Evolutionary conservation across 2,797 vertebrate species (phyloP).

Genomic region (Danionella dracula): DNA sequence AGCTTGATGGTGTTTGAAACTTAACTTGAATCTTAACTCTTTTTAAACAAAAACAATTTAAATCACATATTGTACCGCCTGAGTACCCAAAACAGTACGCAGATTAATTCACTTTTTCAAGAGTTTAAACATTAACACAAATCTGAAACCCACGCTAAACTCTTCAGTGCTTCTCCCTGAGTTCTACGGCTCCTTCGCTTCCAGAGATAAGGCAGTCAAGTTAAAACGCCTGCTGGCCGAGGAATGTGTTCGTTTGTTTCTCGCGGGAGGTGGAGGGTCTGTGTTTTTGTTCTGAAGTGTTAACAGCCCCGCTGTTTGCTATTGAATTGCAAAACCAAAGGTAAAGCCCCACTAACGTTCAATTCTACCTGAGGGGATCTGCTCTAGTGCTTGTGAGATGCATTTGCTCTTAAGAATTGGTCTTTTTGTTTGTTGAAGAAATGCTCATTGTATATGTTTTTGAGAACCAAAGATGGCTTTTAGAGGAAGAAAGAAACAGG

Average conservation of each 20-base stretch:
- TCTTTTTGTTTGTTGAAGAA: neutral
- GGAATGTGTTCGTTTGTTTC: constrained; percentile 39
- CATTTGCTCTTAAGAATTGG: neutral
- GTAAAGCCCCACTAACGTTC: constrained; percentile 4
- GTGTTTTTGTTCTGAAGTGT: constrained; percentile 31
- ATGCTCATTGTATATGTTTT: neutral
- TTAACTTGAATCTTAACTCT: no score
- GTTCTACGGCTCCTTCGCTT: neutral
- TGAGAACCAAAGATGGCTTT: no score
- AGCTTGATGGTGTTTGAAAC: no score
- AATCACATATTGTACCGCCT: no score
- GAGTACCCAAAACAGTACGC: no score
- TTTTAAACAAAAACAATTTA: no score
- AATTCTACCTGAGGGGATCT: neutral
- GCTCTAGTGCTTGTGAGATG: neutral
- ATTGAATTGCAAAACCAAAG: constrained; percentile 31
- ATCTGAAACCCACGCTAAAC: no score
- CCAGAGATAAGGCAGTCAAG: constrained; percentile 38
- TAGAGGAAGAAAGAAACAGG: no score
- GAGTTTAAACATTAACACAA: no score
- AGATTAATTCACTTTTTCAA: no score
- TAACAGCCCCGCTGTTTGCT: constrained; percentile 22
- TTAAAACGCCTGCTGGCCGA: constrained; percentile 26
- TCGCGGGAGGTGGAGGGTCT: constrained; percentile 1
- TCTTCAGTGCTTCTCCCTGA: neutral